Base-by-base conservation (phyloP, 2,113 vertebrate genomes). In the Gobio gobio region DNA sequence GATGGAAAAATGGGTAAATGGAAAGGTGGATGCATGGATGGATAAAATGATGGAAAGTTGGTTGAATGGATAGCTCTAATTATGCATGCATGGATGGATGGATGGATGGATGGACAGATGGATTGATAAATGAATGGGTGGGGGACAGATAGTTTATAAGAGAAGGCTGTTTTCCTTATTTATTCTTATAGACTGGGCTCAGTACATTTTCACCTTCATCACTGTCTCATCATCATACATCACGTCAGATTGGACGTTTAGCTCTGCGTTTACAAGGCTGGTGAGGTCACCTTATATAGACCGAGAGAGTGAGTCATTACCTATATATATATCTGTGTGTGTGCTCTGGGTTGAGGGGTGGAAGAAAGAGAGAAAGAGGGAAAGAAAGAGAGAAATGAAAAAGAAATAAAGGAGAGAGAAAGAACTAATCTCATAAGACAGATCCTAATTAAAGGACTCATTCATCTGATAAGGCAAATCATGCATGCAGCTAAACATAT, bases 281-380 rank as follows among this genome's bases (percentile, higher is more conserved):
- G 36, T 78, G 88, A 85, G 85, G 79, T 86, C 78, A 86, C 72
- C n/a, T 77, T 74, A 75, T 72, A 73, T 51, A 86, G 56, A 82
- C 24, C 51, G 16, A 54, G 5, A 56, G 76, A 75, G 61, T 77
- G 59, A 86, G 45, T 70, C 64, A 75, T 26, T 24, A 29, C 14
- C 40, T 49, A 47, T 10, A 13, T 73, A 36, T 33, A 20, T 36
- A 3, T 66, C 43, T 66, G 66, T 74, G 70, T 49, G 45, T 74
- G n/a, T 76, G 74, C 68, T 14, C 8, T 2, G 26, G 58, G 9
- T 45, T 56, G 29, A 26, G 47, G 49, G 2, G 75, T 8, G 16
- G 63, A 45, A 51, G 47, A 33, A 51, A 14, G 45, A 72, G 68
- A 40, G 24, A 4, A 20, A 36, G 29, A 49, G 54, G 16, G 16